A percentile compares a stretch with the other conserved stretches of the same genome.
phyloP scores from a whole-genome alignment of 2,888 invertebrate species.

The Drosophila falleni region DNA sequence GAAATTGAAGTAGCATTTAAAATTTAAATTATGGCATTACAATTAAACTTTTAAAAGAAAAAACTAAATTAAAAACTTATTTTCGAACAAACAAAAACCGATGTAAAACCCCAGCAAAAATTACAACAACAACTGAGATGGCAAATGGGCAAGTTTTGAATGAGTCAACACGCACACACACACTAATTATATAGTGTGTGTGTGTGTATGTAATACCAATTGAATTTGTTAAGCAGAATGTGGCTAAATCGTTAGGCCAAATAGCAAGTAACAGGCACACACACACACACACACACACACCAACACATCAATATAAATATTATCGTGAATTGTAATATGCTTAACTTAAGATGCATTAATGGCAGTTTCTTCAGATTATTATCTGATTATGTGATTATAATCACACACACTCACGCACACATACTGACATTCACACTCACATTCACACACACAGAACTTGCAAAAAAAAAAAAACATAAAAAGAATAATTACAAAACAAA shows the following conservation, averaged over 20 bases:
- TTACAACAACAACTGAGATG: conserved; percentile 18
- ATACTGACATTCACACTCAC: neutral
- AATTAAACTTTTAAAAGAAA: conserved; percentile 31
- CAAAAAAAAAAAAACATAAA: neutral
- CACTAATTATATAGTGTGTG: neutral
- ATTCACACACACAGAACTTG: neutral
- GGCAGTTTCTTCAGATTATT: conserved; percentile 15
- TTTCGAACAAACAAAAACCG: conserved; percentile 19
- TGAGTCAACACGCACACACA: conserved; percentile 14
- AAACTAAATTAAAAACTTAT: conserved; percentile 24
- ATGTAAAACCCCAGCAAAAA: conserved; percentile 13
- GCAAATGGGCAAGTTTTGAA: conserved; percentile 52
- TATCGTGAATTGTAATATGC: conserved; percentile 20
- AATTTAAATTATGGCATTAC: conserved; percentile 59
- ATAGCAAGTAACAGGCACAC: conserved; percentile 26
- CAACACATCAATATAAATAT: conserved; percentile 17
- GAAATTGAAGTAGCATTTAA: conserved; percentile 62
- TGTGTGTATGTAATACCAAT: conserved; percentile 14
- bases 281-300: conserved; percentile 2
- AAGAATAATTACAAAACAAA: neutral
- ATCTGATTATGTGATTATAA: neutral
- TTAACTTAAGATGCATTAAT: conserved; percentile 15
- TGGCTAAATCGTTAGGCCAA: conserved; percentile 32
- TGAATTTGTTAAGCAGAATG: conserved; percentile 43
- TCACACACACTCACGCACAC: neutral